Conservation (phyloP, 2,113 vertebrate genomes). For the Hypocryptadius cinnamomeus region DNA sequence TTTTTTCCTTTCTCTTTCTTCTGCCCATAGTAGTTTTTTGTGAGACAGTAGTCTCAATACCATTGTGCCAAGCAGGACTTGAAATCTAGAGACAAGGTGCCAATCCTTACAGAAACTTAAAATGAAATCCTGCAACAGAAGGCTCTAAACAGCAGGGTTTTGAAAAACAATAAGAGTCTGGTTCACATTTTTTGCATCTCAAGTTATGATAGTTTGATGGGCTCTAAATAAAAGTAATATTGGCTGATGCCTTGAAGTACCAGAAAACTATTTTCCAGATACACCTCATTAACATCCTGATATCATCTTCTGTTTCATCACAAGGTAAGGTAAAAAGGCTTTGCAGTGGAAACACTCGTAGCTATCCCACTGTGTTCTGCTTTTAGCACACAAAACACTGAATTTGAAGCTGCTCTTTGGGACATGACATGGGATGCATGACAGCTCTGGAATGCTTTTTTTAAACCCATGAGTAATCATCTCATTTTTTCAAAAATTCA, state of each 20-base stretch:
- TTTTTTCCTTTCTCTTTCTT: not conserved
- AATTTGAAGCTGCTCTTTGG: not conserved
- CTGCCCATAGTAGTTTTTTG: not conserved
- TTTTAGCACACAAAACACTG: not conserved
- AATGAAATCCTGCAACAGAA: not conserved
- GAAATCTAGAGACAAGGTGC: not conserved
- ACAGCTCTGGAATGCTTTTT: not conserved
- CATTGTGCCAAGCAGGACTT: not conserved
- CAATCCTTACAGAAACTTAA: not conserved
- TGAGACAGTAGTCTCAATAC: not conserved
- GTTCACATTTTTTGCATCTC: not conserved
- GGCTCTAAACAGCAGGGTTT: not conserved
- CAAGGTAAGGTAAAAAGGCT: not conserved
- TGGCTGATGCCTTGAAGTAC: not conserved
- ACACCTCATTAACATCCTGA: not conserved
- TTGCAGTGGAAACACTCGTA: not conserved
- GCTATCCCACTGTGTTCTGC: not conserved
- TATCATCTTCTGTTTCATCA: not conserved
- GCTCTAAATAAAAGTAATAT: not conserved
- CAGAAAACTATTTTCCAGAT: not conserved
- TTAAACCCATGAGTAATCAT: not conserved
- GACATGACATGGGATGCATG: not conserved
- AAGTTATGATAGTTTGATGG: not conserved
- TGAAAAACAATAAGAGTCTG: not conserved
- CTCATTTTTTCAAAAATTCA: not conserved